These are phyloP conservation scores for Mormyrus hasselquistii DNA, from an alignment of 2,797 vertebrate genomes.

Conservation along the genomic window DNA sequence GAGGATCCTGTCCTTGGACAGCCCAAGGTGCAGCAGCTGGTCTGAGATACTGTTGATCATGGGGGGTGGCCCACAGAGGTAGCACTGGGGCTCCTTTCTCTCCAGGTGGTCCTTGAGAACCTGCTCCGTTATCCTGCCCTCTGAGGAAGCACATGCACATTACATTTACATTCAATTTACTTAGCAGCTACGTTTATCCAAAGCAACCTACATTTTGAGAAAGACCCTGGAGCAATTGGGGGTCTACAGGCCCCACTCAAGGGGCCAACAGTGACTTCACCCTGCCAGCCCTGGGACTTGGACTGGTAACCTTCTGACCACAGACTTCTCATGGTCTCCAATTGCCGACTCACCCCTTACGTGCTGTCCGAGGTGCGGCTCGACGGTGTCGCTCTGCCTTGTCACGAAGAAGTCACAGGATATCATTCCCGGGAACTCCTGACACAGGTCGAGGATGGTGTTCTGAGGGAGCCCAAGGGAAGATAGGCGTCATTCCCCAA, in stretches of 20 bases:
- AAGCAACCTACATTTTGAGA: not conserved
- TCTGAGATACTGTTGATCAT: constrained; percentile 84
- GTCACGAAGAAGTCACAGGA: constrained; percentile 81
- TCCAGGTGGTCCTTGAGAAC: constrained; percentile 66
- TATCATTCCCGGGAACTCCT: constrained; percentile 76
- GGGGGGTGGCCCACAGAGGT: constrained; percentile 88
- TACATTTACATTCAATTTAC: not conserved
- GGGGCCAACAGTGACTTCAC: not conserved
- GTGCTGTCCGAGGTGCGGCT: constrained; percentile 66
- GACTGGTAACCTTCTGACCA: not conserved
- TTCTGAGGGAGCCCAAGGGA: constrained; percentile 54
- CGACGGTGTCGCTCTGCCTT: constrained; percentile 66
- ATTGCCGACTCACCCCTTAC: constrained; percentile 59
- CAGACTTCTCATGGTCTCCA: not conserved
- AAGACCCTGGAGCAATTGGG: not conserved
- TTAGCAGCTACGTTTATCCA: not conserved
- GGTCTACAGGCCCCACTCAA: not conserved
- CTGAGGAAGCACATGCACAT: constrained; percentile 52
- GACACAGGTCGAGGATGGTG: constrained; percentile 72
- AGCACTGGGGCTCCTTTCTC: constrained; percentile 71
- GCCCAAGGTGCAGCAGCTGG: constrained; percentile 61
- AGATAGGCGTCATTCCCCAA: not conserved
- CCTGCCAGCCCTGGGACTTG: not conserved
- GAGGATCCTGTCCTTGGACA: constrained; percentile 70
- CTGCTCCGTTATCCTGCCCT: constrained; percentile 73